phyloP scores from a whole-genome alignment of 1,140 invertebrate genomes.

The Drosophila sucinea region DNA sequence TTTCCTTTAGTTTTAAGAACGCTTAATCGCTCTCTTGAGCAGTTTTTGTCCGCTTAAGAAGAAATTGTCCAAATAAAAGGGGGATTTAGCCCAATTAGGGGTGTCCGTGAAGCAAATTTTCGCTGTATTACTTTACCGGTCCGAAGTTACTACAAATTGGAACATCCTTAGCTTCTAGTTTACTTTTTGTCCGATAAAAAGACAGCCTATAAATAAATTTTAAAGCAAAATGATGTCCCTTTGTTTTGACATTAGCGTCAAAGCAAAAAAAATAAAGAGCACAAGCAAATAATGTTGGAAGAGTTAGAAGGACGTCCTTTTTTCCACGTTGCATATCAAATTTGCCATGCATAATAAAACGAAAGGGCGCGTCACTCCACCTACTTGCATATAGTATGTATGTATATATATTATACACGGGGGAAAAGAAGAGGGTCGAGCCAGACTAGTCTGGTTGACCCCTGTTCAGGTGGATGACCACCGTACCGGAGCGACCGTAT shows the following conservation, averaged over 20 bases:
- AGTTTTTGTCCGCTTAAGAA: too few species aligned
- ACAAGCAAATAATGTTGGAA: too few species aligned
- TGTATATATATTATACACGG: not conserved
- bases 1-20: too few species aligned
- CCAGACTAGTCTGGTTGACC: constrained; percentile 10
- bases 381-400: not conserved
- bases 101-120: too few species aligned
- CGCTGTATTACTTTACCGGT: too few species aligned
- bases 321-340: not conserved
- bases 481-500: constrained; percentile 15
- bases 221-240: not conserved
- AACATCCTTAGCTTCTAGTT: too few species aligned
- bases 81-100: too few species aligned
- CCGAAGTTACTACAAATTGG: too few species aligned
- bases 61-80: too few species aligned
- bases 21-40: too few species aligned
- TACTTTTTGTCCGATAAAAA: not conserved
- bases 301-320: not conserved
- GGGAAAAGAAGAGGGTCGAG: not conserved
- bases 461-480: constrained; percentile 13
- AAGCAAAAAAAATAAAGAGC: not conserved
- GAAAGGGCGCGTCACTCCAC: not conserved
- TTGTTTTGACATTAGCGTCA: not conserved
- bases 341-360: constrained; percentile 11
- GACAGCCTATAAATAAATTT: not conserved